phyloP scores from a whole-genome alignment of 2,113 vertebrate species.

The Spilogale gracilis region DNA sequence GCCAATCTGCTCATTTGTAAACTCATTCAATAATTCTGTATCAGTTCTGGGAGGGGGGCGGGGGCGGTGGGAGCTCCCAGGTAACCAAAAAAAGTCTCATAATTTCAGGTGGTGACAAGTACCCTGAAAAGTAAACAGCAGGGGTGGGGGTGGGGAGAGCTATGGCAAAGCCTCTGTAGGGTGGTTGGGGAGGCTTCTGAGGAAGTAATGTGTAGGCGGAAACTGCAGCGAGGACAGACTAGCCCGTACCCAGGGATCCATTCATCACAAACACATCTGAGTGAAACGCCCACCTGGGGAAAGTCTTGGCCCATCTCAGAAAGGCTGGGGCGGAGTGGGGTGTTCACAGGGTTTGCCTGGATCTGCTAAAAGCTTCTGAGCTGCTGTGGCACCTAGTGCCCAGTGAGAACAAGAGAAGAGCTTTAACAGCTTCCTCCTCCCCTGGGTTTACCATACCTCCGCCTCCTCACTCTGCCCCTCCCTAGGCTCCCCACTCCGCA shows the following conservation, averaged over 20 bases:
- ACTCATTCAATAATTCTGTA: neutral
- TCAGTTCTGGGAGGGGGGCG: neutral
- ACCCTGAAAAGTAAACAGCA: neutral
- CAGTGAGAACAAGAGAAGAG: neutral
- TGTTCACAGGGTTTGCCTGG: neutral
- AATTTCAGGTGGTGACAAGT: neutral
- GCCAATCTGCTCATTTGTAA: neutral
- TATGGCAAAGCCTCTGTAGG: neutral
- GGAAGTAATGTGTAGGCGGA: neutral
- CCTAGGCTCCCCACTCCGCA: rapidly evolving
- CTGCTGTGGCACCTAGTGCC: neutral
- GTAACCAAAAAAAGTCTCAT: neutral
- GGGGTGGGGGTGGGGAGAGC: neutral
- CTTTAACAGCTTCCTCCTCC: neutral
- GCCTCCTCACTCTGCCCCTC: neutral
- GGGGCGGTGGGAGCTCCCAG: neutral
- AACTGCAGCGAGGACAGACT: neutral
- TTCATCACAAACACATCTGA: neutral
- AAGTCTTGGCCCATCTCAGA: neutral
- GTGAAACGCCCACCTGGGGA: neutral
- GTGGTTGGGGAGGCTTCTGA: neutral
- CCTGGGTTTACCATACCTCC: neutral
- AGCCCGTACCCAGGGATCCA: neutral
- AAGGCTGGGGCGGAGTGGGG: neutral
- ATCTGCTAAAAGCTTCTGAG: neutral